Base-by-base conservation (phyloP, 2,113 vertebrate species). In the Cyrtonyx montezumae region DNA sequence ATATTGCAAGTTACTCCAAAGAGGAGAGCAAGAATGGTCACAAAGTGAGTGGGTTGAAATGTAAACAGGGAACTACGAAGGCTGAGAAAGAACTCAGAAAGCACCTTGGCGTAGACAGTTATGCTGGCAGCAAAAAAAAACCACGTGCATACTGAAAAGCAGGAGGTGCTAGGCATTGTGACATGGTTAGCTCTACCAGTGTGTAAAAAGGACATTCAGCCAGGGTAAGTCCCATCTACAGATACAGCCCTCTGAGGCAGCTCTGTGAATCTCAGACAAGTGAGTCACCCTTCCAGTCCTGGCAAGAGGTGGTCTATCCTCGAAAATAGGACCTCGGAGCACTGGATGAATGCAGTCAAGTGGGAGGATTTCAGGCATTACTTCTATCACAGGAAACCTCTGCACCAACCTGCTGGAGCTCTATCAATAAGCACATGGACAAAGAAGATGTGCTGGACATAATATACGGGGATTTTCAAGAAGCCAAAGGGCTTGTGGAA, bases 261-360 rank as follows among this genome's bases (percentile, higher is more conserved):
- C 66, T 46, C 59, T 53, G 37, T 23, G 23, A 87, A 26, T 14
- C 0, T 0, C 37, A 71, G 58, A 15, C 11, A 65, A 0, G 1
- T 37, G 8, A 86, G 18, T 12, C 9, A 59, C 43, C 12, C n/a
- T 65, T 46, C 21, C 28, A 30, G 3, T 7, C 14, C 20, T 51
- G 25, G 7, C 13, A 53, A 40, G 23, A 34, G n/a, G 43, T 28
- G 40, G 8, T 40, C 32, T 51, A 11, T 7, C 53, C 55, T 32
- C 43, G 32, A 69, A 86, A 76, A 85, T 3, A 68, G 30, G n/a
- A 55, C 55, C 36, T 49, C 62, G 45, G 77, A 34, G 42, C 49
- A 58, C 3, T 1, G 22, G 43, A 69, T 81, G 26, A 63, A 70
- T 26, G 20, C 21, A 70, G 36, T 3, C 22, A 34, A 34, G 19